These are phyloP conservation scores for Drosophila erecta DNA, from an alignment of 1,140 invertebrate species.

Conservation along the genomic window DNA sequence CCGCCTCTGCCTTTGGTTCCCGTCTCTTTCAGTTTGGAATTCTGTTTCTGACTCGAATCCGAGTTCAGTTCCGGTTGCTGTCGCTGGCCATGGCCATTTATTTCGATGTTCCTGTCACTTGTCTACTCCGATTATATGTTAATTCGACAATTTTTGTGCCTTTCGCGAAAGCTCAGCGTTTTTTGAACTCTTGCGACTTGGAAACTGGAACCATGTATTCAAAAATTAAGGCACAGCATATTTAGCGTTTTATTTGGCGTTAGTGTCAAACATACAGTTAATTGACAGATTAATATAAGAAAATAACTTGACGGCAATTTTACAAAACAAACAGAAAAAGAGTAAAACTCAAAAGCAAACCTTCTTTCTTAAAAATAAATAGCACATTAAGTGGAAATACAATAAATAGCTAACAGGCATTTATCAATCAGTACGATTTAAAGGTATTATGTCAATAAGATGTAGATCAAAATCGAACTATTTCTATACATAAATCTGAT, in stretches of 20 bases:
- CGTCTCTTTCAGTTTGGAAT: constrained; percentile 20
- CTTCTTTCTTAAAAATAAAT: background rate
- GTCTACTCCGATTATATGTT: constrained; percentile 43
- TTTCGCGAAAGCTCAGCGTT: background rate
- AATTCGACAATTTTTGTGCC: constrained; percentile 32
- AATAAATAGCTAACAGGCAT: no score
- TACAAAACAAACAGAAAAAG: no score
- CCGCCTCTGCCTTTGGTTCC: constrained; percentile 13
- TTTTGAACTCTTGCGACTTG: constrained; percentile 16
- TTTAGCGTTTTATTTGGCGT: no score
- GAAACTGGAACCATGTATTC: no score
- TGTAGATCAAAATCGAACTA: background rate
- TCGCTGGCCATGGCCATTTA: constrained; percentile 35
- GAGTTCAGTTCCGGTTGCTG: background rate
- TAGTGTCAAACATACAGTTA: no score
- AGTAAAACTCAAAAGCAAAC: background rate
- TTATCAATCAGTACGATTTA: no score
- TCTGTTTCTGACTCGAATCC: constrained; percentile 10
- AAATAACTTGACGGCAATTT: no score
- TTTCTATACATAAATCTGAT: background rate
- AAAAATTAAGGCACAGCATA: constrained; percentile 7
- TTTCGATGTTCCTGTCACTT: constrained; percentile 38
- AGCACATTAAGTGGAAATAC: background rate
- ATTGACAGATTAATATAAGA: no score
- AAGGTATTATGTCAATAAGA: background rate